These are phyloP conservation scores for Platalea minor DNA, from an alignment of 2,797 vertebrate genomes.

Conservation along the genomic window DNA sequence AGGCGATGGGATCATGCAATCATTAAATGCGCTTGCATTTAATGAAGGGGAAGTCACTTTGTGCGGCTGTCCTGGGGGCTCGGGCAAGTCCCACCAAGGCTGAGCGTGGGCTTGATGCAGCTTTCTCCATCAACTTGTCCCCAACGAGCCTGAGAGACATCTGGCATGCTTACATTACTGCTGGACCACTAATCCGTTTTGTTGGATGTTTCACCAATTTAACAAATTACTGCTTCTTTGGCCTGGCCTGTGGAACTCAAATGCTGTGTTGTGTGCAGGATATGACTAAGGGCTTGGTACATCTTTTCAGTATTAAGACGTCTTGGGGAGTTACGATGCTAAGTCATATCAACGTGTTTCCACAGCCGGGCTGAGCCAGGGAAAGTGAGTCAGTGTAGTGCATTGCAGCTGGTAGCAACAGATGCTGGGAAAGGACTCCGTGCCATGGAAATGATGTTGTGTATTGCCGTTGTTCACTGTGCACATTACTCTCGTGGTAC, in stretches of 20 bases:
- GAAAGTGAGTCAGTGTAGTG: background rate
- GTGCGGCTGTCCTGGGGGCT: background rate
- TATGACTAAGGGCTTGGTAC: background rate
- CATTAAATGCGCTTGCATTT: background rate
- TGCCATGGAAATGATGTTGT: background rate
- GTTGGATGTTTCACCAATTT: background rate
- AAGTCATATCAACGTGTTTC: background rate
- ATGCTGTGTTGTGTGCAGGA: background rate
- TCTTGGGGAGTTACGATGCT: background rate
- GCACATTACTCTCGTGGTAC: accelerated
- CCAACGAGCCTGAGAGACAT: background rate
- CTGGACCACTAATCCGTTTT: background rate
- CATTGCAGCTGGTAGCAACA: background rate
- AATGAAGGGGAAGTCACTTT: background rate
- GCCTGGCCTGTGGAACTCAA: background rate
- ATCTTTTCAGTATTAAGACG: background rate
- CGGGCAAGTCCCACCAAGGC: background rate
- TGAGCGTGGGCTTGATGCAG: accelerated
- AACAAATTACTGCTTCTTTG: background rate
- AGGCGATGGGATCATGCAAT: accelerated
- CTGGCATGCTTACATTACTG: background rate
- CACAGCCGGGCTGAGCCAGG: background rate
- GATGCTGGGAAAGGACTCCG: background rate
- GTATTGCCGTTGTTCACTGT: background rate
- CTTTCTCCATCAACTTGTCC: background rate